These are phyloP conservation scores for Melopsittacus undulatus DNA, from an alignment of 2,797 vertebrate species.

Conservation along the genomic window DNA sequence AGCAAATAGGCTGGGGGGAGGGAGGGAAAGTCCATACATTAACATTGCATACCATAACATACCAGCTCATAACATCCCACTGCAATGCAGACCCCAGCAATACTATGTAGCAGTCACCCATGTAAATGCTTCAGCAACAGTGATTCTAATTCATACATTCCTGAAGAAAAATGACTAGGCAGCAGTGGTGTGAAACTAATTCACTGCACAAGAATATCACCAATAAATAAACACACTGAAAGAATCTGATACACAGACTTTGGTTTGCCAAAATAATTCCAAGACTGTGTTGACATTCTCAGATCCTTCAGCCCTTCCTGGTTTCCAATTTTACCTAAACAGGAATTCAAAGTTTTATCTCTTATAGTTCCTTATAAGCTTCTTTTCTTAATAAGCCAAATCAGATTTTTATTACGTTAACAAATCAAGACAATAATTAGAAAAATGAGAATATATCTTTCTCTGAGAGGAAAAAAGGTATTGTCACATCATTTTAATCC, in stretches of 20 bases:
- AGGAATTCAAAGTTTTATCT: not conserved
- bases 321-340: not conserved
- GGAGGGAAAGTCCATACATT: not conserved
- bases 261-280: constrained; percentile 1
- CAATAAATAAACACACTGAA: not conserved
- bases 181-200: not conserved
- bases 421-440: not conserved
- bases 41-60: not conserved
- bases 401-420: not conserved
- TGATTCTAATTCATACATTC: not conserved
- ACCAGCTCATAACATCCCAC: not conserved
- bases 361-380: not conserved
- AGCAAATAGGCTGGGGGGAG: not conserved
- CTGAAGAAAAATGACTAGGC: not conserved
- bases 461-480: not conserved
- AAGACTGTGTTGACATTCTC: not conserved
- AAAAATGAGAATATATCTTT: not conserved
- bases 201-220: not conserved
- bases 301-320: not conserved
- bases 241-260: not conserved
- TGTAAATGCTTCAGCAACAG: not conserved
- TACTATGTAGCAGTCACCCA: not conserved
- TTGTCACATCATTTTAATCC: not conserved
- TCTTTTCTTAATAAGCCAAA: not conserved
- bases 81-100: not conserved